Evolutionary conservation across 1,140 invertebrate species (phyloP), one percentile per base, ranked within the genome.

Genomic region (Aplysia californica): DNA sequence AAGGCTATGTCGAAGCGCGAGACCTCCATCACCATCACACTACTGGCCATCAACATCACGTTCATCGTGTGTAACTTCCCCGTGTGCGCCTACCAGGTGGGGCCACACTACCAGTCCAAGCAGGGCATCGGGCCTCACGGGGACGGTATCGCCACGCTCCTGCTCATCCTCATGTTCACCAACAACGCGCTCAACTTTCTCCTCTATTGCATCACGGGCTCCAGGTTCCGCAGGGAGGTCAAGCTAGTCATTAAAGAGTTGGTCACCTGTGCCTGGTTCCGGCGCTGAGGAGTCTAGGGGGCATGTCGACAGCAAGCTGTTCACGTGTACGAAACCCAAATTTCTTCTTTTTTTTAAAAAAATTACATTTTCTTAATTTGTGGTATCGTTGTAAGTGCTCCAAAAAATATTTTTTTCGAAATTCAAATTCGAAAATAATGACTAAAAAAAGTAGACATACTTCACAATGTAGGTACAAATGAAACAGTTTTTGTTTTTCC

Each of bases 111-210:
- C 33, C 41, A 44, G n/a, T 31, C 67, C 18, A 26, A 20, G 1
- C 2, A 35, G 38, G 18, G 41, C 23, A 21, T 69, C 26, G 10
- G 36, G n/a, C 10, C 1, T 31, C 1, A 26, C 2, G 41, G 38
- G 21, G 41, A 44, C n/a, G 10, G 15, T 3, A 69, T 69, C 1
- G 39, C 29, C 26, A 23, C 23, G 4, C n/a, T 50, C 31, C 23
- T 69, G 20, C 35, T 69, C 4, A 50, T 38, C 20, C 64, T 82
- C 33, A 82, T 82, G 81, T 80, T 76, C 67, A 77, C 74, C 23
- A 83, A 83, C 56, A 80, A 83, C 61, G 75, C 76, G 55, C 44
- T 80, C 35, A 83, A 83, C 74, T 83, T 83, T 35, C 1, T 80
- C 23, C 68, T 83, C 41, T 83, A 83, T 66, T 81, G 77, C 44